Percentiles rank a stretch among this genome's conserved stretches.
phyloP scores from a whole-genome alignment of 2,888 invertebrate genomes.

The Bedellia somnulentella region DNA sequence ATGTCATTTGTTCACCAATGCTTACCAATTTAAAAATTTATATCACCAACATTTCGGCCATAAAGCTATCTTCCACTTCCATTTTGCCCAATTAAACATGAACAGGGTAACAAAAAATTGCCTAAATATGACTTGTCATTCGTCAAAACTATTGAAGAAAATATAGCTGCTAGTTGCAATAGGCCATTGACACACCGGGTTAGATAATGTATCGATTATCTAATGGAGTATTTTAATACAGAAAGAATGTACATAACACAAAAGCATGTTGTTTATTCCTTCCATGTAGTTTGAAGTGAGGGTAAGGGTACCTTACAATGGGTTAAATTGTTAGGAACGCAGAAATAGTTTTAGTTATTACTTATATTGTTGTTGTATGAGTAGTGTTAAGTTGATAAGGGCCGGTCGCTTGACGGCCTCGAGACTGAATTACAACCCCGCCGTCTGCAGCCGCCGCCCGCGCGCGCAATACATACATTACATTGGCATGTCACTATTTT shows the following conservation, averaged over 20 bases:
- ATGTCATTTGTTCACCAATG: too few relatives aligned
- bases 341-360: conserved; percentile 56
- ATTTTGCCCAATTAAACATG: too few relatives aligned
- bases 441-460: conserved; percentile 29
- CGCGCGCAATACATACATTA: conserved; percentile 21
- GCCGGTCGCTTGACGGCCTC: conserved; percentile 33
- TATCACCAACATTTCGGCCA: too few relatives aligned
- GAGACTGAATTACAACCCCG: conserved; percentile 56
- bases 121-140: too few relatives aligned
- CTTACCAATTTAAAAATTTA: too few relatives aligned
- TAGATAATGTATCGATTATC: conserved; percentile 20
- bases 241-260: conserved; percentile 38
- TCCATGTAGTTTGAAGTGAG: conserved; percentile 39
- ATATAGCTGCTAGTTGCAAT: too few relatives aligned
- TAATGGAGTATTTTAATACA: conserved; percentile 22
- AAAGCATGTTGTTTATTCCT: conserved; percentile 45
- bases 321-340: conserved; percentile 39
- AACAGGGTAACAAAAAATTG: too few relatives aligned
- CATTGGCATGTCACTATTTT: conserved; percentile 40
- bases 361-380: conserved; percentile 56
- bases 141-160: too few relatives aligned
- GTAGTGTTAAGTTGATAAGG: conserved; percentile 41
- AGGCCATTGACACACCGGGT: conserved; percentile 10
- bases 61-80: too few relatives aligned
- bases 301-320: conserved; percentile 41